Evolutionary conservation across 2,888 invertebrate species (phyloP), one percentile per base, ranked within the genome.

Genomic region (Pharmacophagus antenor): DNA sequence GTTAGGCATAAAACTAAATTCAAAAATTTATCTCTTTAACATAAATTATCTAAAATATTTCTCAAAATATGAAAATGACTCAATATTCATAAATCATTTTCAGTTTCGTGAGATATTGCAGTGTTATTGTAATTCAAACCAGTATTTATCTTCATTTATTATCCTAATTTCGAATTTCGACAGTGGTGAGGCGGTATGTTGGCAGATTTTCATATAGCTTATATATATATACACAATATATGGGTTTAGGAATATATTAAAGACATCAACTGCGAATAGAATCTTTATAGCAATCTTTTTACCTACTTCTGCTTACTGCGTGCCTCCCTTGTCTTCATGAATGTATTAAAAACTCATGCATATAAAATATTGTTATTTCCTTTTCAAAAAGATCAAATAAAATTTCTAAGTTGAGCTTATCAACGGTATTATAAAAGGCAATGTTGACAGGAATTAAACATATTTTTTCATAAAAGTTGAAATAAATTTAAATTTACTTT

Each of bases 281-380:
- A 50, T n/a, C 12, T 20, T 12, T 15, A 31, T 18, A 12, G 25
- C 1, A 7, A n/a, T n/a, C n/a, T 50, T 50, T 42, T 10, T 41
- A 42, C 22, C 17, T 52, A 22, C 22, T 17, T 4, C 41, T 22
- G 3, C 8, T 42, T 17, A 41, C 42, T 10, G 21, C 6, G 5
- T 2, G 25, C 15, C 1, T 17, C 18, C 10, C 22, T 15, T 21
- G 12, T 12, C 15, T 44, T 53, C 25, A 23, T 52, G 42, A 52
- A 52, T 52, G 31, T 52, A 52, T 53, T 53, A 53, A 53, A 42
- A 52, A 1, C 42, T 53, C 25, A 53, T 44, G 53, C 25, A 41
- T 52, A 53, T 23, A 7, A 44, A 42, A 44, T 6, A 12, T 3
- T 20, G 46, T 10, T 20, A 6, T 23, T 7, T 23, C 10, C 48